Conservation (phyloP, 2,888 invertebrate genomes). For the Marronus borbonicus region DNA sequence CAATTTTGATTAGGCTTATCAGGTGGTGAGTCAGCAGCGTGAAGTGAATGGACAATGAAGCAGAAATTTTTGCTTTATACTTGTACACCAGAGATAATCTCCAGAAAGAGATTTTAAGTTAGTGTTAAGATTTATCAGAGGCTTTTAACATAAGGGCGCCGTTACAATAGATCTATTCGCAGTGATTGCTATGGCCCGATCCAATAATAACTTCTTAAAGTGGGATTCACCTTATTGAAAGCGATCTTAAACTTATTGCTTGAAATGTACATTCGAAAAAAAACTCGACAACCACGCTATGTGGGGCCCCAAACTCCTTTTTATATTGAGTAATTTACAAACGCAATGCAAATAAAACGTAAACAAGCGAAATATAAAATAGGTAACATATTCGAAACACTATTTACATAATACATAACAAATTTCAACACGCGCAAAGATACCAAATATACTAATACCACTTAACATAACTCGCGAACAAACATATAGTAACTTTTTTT, state of each 20-base stretch:
- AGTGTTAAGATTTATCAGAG: too few species aligned
- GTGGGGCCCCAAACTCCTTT: neutral
- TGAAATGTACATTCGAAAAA: neutral
- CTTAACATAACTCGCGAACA: neutral
- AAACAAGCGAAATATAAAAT: constrained; percentile 1
- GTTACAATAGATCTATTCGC: too few species aligned
- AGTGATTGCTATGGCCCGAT: too few species aligned
- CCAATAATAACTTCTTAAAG: too few species aligned
- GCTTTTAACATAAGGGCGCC: too few species aligned
- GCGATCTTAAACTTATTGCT: neutral
- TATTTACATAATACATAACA: constrained; percentile 14
- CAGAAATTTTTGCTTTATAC: too few species aligned
- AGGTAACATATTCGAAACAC: constrained; percentile 6
- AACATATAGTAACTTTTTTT: neutral
- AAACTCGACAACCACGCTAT: neutral
- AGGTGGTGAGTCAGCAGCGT: too few species aligned
- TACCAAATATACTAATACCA: neutral
- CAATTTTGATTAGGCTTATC: too few species aligned
- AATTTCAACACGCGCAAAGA: constrained; percentile 1
- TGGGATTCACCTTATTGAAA: too few species aligned
- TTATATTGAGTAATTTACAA: constrained; percentile 7
- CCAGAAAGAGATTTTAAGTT: too few species aligned
- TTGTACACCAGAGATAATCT: too few species aligned
- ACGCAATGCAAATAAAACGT: neutral
- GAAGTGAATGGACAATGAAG: too few species aligned